Conservation (phyloP, 2,888 invertebrate species). For the Spisula solida region DNA sequence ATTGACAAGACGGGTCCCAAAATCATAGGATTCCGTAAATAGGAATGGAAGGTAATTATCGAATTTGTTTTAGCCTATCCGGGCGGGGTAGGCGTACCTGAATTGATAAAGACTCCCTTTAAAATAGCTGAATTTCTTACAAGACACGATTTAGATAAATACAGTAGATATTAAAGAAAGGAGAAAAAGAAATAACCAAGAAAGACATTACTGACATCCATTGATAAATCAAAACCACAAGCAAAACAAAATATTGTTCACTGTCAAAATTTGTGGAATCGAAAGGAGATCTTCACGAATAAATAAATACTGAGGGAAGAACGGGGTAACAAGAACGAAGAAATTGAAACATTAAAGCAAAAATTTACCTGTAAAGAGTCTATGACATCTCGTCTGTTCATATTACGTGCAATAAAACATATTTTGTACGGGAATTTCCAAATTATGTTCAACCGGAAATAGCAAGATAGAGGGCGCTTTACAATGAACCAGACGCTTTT, state of each 20-base stretch:
- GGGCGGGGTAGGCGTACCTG: no score
- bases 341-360: background rate
- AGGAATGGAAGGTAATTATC: no score
- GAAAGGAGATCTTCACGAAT: no score
- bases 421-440: conserved; percentile 37
- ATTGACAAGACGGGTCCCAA: no score
- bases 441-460: conserved; percentile 51
- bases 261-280: background rate
- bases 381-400: conserved; percentile 72
- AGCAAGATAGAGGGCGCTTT: conserved; percentile 48
- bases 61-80: no score
- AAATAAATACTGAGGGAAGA: background rate
- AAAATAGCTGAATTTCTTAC: no score
- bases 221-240: background rate
- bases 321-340: background rate
- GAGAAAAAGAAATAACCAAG: background rate
- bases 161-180: background rate
- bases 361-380: conserved; percentile 68
- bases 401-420: conserved; percentile 52
- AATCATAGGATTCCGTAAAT: no score
- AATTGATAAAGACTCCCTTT: no score
- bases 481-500: conserved; percentile 4
- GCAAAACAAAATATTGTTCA: background rate
- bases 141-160: no score
- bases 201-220: background rate